Conservation (phyloP, 1,140 invertebrate genomes). For the Aphelenchoides fujianensis region DNA sequence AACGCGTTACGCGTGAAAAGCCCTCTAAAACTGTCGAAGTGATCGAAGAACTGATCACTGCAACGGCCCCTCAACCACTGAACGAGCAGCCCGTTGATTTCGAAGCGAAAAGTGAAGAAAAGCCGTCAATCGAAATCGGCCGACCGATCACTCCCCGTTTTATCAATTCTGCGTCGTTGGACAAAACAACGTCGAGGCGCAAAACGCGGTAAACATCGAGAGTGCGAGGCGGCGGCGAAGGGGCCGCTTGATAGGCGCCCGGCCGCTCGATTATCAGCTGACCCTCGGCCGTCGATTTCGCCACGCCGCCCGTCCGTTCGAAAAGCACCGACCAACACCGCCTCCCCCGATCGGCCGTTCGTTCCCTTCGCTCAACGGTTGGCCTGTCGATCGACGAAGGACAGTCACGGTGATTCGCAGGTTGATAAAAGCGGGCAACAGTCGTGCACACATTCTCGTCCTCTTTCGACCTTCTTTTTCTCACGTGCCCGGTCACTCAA, state of each 20-base stretch:
- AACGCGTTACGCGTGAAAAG: background rate
- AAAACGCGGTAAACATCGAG: slow-evolving; percentile 1
- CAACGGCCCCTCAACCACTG: no score
- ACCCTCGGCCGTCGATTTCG: background rate
- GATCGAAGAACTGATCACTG: background rate
- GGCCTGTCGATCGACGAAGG: no score
- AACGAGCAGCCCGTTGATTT: background rate
- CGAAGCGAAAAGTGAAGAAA: background rate
- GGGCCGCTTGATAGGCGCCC: no score
- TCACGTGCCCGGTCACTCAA: no score
- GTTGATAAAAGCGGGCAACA: no score
- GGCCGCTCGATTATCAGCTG: background rate
- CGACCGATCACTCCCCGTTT: background rate
- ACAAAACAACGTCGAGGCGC: background rate
- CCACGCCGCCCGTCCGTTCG: no score
- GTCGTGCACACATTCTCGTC: no score
- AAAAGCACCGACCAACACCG: background rate
- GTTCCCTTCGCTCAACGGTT: no score
- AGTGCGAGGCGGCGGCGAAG: background rate
- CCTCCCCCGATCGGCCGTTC: no score
- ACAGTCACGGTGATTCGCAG: no score
- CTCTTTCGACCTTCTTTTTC: no score
- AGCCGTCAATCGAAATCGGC: background rate
- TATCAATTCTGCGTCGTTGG: background rate
- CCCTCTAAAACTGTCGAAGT: background rate